Conservation (phyloP, 2,888 invertebrate genomes). For the Cheilosia grossa region DNA sequence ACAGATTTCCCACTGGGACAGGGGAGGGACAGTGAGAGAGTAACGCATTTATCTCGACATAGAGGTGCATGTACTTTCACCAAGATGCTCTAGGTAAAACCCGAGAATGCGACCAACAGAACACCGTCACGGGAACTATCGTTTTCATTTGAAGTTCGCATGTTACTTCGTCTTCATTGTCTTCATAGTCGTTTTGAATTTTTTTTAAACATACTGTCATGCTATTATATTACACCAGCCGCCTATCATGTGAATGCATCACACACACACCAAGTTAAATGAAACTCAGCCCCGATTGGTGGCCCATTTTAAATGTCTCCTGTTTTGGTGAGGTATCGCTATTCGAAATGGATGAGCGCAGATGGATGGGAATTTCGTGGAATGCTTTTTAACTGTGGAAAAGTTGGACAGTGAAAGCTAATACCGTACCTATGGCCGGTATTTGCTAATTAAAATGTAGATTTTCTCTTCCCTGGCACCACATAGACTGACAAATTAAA, state of each 20-base stretch:
- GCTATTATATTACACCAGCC: neutral
- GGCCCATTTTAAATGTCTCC: neutral
- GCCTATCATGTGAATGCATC: neutral
- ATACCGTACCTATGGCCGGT: neutral
- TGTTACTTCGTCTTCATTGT: neutral
- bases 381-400: neutral
- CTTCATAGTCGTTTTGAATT: neutral
- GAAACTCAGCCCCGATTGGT: neutral
- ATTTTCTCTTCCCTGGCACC: neutral
- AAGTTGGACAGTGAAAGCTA: neutral
- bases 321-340: neutral
- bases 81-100: neutral
- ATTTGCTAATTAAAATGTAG: neutral
- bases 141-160: neutral
- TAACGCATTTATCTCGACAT: neutral
- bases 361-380: neutral
- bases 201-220: neutral
- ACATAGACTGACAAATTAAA: neutral
- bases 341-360: neutral
- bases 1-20: neutral
- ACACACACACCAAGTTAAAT: neutral
- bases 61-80: neutral
- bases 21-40: neutral
- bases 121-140: neutral
- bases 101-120: neutral